These are phyloP conservation scores for Perccottus glenii DNA, from an alignment of 2,113 vertebrate genomes.

Conservation along the genomic window DNA sequence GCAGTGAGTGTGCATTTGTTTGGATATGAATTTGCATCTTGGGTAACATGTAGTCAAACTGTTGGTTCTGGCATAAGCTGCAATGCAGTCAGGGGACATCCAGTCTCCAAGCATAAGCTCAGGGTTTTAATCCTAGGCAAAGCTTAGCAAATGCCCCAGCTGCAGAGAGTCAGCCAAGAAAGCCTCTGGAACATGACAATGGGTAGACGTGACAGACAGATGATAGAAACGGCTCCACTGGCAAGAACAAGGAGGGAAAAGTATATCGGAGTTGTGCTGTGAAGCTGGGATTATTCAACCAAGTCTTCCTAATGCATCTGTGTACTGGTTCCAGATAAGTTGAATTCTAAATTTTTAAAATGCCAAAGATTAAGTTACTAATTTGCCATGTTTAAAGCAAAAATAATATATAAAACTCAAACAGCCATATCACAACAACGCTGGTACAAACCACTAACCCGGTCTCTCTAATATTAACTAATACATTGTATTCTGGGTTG, in stretches of 20 bases:
- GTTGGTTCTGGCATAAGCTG: slow-evolving; percentile 50
- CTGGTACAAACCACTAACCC: too few species aligned
- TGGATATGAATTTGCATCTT: slow-evolving; percentile 32
- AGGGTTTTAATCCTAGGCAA: slow-evolving; percentile 63
- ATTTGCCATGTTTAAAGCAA: too few species aligned
- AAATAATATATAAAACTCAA: too few species aligned
- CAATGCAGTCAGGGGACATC: slow-evolving; percentile 50
- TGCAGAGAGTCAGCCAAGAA: slow-evolving; percentile 39
- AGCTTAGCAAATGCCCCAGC: slow-evolving; percentile 47
- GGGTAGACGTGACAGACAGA: slow-evolving; percentile 22
- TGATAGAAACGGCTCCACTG: slow-evolving; percentile 12
- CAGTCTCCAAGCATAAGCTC: slow-evolving; percentile 53
- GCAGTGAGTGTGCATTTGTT: background rate
- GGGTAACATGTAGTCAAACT: slow-evolving; percentile 57
- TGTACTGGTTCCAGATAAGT: too few species aligned
- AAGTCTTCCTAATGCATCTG: background rate
- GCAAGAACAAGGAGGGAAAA: background rate
- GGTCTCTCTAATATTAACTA: too few species aligned
- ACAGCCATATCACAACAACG: too few species aligned
- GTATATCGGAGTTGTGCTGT: background rate
- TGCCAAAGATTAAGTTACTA: too few species aligned
- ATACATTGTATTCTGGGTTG: too few species aligned
- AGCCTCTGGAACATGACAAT: slow-evolving; percentile 48
- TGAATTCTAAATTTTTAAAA: background rate
- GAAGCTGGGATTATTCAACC: background rate